Conservation (phyloP, 2,888 invertebrate species). For the Meteorus colon region DNA sequence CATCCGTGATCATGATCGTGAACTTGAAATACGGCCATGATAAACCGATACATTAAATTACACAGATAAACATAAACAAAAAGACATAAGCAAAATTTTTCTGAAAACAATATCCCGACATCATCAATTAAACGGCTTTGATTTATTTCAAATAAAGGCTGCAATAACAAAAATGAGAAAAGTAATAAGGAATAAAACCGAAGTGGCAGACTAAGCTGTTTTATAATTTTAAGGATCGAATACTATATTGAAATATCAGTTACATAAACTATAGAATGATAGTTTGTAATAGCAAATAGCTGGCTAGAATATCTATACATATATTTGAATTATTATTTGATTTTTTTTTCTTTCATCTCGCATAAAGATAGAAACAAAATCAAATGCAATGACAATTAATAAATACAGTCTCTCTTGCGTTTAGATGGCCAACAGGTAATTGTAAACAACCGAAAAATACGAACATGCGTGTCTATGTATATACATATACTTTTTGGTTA, state of each 20-base stretch:
- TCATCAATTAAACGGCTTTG: conserved; percentile 33
- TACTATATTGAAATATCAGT: conserved; percentile 65
- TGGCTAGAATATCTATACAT: conserved; percentile 64
- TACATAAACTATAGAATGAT: conserved; percentile 60
- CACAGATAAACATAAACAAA: neutral
- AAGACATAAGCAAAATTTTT: conserved; percentile 15
- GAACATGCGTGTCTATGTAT: neutral
- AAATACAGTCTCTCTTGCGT: neutral
- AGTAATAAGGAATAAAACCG: neutral
- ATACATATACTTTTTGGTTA: conserved; percentile 29
- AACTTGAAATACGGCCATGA: conserved; percentile 50
- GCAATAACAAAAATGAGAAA: conserved; percentile 62
- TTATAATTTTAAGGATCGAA: conserved; percentile 66
- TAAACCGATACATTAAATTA: conserved; percentile 27
- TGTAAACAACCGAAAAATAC: neutral
- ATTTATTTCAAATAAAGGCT: conserved; percentile 54
- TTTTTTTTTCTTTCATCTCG: conserved; percentile 65
- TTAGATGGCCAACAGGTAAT: neutral
- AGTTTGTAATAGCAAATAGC: conserved; percentile 67
- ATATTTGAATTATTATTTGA: conserved; percentile 45
- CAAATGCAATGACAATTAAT: conserved; percentile 21
- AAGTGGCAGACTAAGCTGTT: conserved; percentile 65
- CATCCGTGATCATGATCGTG: conserved; percentile 59
- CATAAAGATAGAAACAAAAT: conserved; percentile 2
- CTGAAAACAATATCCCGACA: conserved; percentile 43